Base-by-base conservation (phyloP, 2,113 vertebrate genomes). In the Lycocorax pyrrhopterus region DNA sequence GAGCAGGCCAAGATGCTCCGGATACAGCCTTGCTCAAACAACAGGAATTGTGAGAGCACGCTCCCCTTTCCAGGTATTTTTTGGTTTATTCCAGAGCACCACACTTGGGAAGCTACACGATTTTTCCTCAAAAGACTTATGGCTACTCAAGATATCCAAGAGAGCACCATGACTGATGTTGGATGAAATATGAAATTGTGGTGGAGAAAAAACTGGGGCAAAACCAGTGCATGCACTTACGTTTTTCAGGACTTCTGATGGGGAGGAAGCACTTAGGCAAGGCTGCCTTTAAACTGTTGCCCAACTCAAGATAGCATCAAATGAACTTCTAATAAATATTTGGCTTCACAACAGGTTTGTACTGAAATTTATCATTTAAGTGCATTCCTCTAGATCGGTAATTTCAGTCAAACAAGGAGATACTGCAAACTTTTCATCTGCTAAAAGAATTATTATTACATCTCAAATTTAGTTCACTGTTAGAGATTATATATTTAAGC, bases 401-500 rank as follows among this genome's bases (percentile, higher is more conserved):
- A 77, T 84, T 93, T 90, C 39, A 77, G 64, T 43, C 47, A 89
- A 37, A 92, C 3, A 0, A 77, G 56, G 16, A 89, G 33, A 74
- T 8, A 56, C 2, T 13, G 17, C 47, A 74, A 76, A 82, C 47
- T 66, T 55, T 74, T 47, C 39, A 77, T 66, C 52, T 83, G 35
- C 46, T 83, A 17, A 37, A 81, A 89, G 32, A 89, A 88, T 46
- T 83, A 84, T 69, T 87, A 55, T 23, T 84, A 51, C 43, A 78
- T 62, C 32, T 94, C 78, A 79, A 58, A 72, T 84, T 87, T 43
- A 69, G 66, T 77, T 84, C 63, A 26, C 16, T 69, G 21, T 30
- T 76, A 68, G 39, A 92, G 39, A 86, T 95, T 84, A 84, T 66
- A 60, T 29, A 84, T 71, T 69, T 63, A 67, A 90, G 51, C 32